phyloP scores from a whole-genome alignment of 2,113 vertebrate genomes.

The Accipiter cooperii region DNA sequence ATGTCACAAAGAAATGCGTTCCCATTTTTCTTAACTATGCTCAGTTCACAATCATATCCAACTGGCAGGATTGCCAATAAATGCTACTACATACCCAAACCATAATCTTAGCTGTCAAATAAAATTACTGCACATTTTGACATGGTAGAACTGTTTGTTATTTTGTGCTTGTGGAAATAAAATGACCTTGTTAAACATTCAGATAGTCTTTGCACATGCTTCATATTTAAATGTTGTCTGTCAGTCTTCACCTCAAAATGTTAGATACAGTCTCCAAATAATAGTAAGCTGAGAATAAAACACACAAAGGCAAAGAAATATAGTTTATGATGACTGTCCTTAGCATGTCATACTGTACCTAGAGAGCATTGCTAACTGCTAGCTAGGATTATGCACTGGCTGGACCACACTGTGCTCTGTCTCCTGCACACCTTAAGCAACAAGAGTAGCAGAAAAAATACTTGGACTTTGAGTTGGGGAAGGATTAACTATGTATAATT shows the following conservation, averaged over 20 bases:
- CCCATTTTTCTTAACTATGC: constrained; percentile 9
- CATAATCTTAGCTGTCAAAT: constrained; percentile 50
- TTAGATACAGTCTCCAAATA: neutral
- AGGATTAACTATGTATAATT: neutral
- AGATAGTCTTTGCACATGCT: neutral
- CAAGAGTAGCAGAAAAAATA: neutral
- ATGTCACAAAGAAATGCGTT: constrained; percentile 5
- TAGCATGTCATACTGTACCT: neutral
- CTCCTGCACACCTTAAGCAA: neutral
- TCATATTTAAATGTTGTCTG: neutral
- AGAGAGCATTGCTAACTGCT: neutral
- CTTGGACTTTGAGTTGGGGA: neutral
- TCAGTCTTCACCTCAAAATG: neutral
- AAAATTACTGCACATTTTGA: constrained; percentile 49
- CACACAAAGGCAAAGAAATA: neutral
- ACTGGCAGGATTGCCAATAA: constrained; percentile 52
- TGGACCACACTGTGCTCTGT: neutral
- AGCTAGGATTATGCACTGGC: neutral
- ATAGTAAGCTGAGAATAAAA: neutral
- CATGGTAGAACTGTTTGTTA: neutral
- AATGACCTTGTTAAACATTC: constrained; percentile 28
- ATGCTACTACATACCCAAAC: constrained; percentile 10
- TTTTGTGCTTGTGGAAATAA: constrained; percentile 39
- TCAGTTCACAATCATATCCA: constrained; percentile 20
- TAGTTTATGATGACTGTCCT: neutral